Percentiles rank a stretch among this genome's conserved stretches.
Evolutionary conservation across 1,140 invertebrate genomes (phyloP).

Genomic region (Drosophila burlai): DNA sequence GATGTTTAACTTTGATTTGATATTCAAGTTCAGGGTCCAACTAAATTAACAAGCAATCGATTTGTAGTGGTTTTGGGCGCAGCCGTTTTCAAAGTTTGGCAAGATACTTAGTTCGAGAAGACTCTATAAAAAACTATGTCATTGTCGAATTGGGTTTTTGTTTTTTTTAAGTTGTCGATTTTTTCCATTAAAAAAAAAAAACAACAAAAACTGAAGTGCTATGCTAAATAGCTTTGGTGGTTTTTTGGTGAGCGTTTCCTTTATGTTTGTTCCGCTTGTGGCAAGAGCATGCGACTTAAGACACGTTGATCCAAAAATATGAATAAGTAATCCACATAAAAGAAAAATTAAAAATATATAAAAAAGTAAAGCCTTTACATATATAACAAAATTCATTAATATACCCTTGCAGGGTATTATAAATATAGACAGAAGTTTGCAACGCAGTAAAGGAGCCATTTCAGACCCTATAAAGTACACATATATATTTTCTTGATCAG

Average conservation of each 20-base stretch:
- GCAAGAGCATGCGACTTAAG: constrained; percentile 11
- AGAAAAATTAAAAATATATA: neutral
- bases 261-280: constrained; percentile 44
- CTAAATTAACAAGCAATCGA: constrained; percentile 9
- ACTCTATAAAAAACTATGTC: constrained; percentile 57
- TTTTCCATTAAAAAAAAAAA: constrained; percentile 27
- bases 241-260: constrained; percentile 10
- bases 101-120: constrained; percentile 47
- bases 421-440: too few species aligned
- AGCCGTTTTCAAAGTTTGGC: constrained; percentile 10
- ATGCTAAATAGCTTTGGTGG: constrained; percentile 55
- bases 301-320: neutral
- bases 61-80: constrained; percentile 10
- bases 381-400: too few species aligned
- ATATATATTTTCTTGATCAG: too few species aligned
- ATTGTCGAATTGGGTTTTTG: constrained; percentile 42
- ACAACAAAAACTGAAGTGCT: constrained; percentile 65
- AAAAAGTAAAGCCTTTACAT: too few species aligned
- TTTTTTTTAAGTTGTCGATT: constrained; percentile 6
- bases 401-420: too few species aligned
- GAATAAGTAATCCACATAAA: neutral
- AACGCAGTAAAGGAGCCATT: too few species aligned
- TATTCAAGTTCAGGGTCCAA: constrained; percentile 62
- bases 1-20: constrained; percentile 10
- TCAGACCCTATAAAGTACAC: too few species aligned